Conservation (phyloP, 2,888 invertebrate species). For the Tachystola acroxantha region DNA sequence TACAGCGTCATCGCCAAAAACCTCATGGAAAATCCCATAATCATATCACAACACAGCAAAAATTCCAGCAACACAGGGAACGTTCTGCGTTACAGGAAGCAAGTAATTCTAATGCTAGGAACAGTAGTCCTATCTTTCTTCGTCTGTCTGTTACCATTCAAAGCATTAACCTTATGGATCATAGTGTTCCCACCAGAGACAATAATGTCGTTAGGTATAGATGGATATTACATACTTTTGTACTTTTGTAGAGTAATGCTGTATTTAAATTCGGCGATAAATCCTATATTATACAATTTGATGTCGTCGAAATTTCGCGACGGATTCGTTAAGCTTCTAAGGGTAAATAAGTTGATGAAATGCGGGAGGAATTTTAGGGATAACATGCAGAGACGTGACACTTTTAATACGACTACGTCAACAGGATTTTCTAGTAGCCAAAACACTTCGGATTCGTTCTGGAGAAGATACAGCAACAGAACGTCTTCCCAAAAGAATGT, state of each 20-base stretch:
- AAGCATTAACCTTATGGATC: slow-evolving; percentile 92
- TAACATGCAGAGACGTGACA: slow-evolving; percentile 81
- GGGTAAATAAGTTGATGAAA: slow-evolving; percentile 62
- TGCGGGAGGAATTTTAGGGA: slow-evolving; percentile 62
- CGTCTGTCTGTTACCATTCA: slow-evolving; percentile 92
- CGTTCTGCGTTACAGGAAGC: slow-evolving; percentile 85
- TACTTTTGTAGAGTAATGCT: slow-evolving; percentile 93
- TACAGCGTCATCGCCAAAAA: slow-evolving; percentile 93
- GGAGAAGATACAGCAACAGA: slow-evolving; percentile 79
- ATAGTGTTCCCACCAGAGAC: slow-evolving; percentile 86
- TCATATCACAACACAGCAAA: slow-evolving; percentile 80
- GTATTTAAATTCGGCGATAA: slow-evolving; percentile 93
- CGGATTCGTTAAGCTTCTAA: slow-evolving; percentile 84
- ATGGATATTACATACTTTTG: slow-evolving; percentile 88
- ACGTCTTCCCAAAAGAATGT: slow-evolving; percentile 60
- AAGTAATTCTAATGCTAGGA: slow-evolving; percentile 92
- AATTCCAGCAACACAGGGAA: slow-evolving; percentile 68
- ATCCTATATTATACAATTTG: slow-evolving; percentile 93
- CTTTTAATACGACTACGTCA: slow-evolving; percentile 81
- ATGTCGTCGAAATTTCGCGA: slow-evolving; percentile 95
- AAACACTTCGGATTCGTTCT: slow-evolving; percentile 79
- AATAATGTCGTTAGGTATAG: slow-evolving; percentile 83
- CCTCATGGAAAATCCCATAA: slow-evolving; percentile 87
- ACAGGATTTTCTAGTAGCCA: slow-evolving; percentile 79
- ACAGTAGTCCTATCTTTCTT: slow-evolving; percentile 95